A percentile compares a stretch with the other conserved stretches of the same genome.
These are phyloP conservation scores for Samia ricini DNA, from an alignment of 1,140 invertebrate genomes.

Conservation along the genomic window DNA sequence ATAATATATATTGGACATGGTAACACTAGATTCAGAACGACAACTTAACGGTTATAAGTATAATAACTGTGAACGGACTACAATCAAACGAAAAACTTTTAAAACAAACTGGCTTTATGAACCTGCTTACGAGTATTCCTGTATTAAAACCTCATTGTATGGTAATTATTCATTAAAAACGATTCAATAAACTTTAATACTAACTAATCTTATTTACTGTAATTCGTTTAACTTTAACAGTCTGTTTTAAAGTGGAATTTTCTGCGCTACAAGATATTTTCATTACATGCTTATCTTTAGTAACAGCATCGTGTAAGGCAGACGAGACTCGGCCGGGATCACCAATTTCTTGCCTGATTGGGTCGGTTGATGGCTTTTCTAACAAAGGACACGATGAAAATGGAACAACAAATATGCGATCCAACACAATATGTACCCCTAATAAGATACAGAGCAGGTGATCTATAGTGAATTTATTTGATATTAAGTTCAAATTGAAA, in stretches of 20 bases:
- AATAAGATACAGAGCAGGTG: neutral
- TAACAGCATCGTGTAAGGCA: conserved; percentile 39
- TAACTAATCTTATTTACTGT: neutral
- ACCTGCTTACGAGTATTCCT: too few relatives aligned
- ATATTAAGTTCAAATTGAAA: too few relatives aligned
- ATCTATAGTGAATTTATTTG: neutral
- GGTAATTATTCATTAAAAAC: too few relatives aligned
- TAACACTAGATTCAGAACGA: too few relatives aligned
- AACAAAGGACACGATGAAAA: conserved; percentile 52
- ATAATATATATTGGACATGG: too few relatives aligned
- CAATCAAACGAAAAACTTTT: too few relatives aligned
- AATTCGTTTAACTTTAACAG: conserved; percentile 23
- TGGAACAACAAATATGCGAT: conserved; percentile 42
- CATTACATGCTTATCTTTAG: conserved; percentile 50
- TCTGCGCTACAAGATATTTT: conserved; percentile 39
- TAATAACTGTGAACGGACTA: too few relatives aligned
- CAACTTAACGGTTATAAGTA: too few relatives aligned
- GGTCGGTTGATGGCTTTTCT: conserved; percentile 57
- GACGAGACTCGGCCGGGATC: conserved; percentile 38
- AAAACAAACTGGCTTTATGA: too few relatives aligned
- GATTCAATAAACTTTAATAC: too few relatives aligned
- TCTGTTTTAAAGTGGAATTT: conserved; percentile 31
- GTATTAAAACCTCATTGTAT: too few relatives aligned
- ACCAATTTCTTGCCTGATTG: conserved; percentile 72
- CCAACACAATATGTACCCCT: conserved; percentile 4